phyloP scores from a whole-genome alignment of 64 coral and sea anemone genomes.

The Dendronephthya gigantea region DNA sequence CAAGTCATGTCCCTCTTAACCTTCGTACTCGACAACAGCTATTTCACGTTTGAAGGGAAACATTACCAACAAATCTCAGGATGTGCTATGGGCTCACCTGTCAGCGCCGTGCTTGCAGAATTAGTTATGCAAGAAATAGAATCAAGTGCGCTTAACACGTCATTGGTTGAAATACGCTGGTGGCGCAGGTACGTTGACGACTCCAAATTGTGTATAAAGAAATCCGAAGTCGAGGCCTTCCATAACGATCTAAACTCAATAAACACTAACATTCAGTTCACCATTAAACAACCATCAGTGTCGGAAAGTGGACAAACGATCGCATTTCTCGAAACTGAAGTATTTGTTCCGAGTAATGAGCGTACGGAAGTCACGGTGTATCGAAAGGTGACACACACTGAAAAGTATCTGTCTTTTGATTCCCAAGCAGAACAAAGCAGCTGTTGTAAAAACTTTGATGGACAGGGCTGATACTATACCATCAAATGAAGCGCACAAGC shows the following conservation, averaged over 20 bases:
- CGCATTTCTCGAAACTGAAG: background rate
- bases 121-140: constrained; percentile 19
- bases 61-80: no score
- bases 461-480: no score
- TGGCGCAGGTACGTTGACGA: constrained; percentile 40
- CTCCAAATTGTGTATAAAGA: constrained; percentile 24
- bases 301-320: no score
- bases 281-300: background rate
- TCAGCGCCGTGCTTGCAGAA: no score
- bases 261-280: background rate
- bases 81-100: no score
- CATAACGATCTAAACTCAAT: constrained; percentile 22
- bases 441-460: background rate
- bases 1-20: no score
- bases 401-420: background rate
- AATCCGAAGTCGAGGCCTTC: no score
- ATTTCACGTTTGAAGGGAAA: no score
- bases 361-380: background rate
- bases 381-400: background rate
- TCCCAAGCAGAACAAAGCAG: background rate
- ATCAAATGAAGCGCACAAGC: background rate
- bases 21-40: no score
- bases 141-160: background rate
- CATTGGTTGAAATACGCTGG: background rate
- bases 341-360: background rate